A percentile compares a stretch with the other conserved stretches of the same genome.
Evolutionary conservation across 92 coral and sea anemone genomes (phyloP).

Genomic region (Phymanthus crucifer): DNA sequence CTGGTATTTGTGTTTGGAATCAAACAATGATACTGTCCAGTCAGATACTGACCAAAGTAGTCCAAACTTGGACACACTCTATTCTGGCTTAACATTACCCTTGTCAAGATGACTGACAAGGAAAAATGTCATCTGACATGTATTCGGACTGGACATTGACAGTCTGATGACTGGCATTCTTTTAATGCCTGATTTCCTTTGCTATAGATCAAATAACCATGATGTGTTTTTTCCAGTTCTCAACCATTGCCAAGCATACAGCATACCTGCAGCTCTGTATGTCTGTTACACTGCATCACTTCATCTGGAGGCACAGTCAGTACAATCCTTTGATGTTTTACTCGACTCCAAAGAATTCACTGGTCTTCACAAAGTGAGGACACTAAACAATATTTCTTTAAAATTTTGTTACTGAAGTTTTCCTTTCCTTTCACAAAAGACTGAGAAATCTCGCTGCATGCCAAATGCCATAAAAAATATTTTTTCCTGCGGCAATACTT

Average conservation of each 20-base stretch:
- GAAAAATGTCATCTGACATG: no score
- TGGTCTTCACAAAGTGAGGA: slow-evolving; percentile 60
- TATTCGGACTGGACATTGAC: no score
- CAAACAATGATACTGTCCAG: no score
- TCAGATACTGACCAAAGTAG: no score
- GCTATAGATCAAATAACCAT: not conserved
- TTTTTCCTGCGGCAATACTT: not conserved
- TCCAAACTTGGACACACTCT: no score
- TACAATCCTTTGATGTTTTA: slow-evolving; percentile 68
- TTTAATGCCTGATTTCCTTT: not conserved
- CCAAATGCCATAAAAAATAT: not conserved
- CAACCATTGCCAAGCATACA: slow-evolving; percentile 72
- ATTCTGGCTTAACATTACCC: no score
- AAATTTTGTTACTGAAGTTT: not conserved
- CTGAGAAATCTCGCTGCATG: not conserved
- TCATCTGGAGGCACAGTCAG: slow-evolving; percentile 65
- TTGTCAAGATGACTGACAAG: no score
- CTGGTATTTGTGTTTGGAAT: no score
- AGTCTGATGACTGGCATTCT: no score
- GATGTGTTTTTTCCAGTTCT: slow-evolving; percentile 50
- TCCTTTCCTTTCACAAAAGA: no score
- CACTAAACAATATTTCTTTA: not conserved
- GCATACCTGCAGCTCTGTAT: slow-evolving; percentile 74
- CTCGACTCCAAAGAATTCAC: slow-evolving; percentile 47
- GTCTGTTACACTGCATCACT: slow-evolving; percentile 77